Evolutionary conservation across 53 echinoderm and acorn worm genomes (phyloP).

Genomic region (Holothuria leucospilota): DNA sequence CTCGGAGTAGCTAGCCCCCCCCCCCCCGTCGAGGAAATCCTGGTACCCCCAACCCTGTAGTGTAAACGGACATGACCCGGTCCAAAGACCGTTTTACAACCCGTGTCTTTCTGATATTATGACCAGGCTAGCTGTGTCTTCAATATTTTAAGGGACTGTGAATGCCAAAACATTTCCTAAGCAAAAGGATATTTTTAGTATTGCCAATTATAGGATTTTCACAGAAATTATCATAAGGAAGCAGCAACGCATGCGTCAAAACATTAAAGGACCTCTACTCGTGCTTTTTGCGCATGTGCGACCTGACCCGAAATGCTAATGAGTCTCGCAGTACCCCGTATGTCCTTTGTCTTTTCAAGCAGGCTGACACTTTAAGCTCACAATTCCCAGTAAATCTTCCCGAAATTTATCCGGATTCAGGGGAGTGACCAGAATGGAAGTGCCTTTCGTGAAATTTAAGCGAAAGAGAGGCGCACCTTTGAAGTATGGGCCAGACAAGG

Average conservation of each 20-base stretch:
- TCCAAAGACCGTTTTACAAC: no score
- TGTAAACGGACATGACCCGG: no score
- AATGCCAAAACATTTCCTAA: no score
- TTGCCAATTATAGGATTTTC: neutral
- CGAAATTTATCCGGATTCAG: no score
- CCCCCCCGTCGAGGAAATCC: no score
- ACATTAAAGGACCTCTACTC: conserved; percentile 44
- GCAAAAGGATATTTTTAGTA: neutral
- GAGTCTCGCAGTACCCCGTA: conserved; percentile 50
- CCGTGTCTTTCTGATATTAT: no score
- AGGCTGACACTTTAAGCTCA: conserved; percentile 46
- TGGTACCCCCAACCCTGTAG: no score
- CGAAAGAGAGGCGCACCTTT: conserved; percentile 41
- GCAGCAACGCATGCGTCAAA: neutral
- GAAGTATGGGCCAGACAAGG: conserved; percentile 43
- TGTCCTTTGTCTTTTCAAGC: conserved; percentile 28
- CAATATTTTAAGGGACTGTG: no score
- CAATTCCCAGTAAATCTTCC: no score
- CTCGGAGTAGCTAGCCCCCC: no score
- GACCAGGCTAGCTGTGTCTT: no score
- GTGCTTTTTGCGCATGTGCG: conserved; percentile 48
- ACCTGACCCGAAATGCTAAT: conserved; percentile 57
- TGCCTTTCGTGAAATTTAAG: conserved; percentile 32
- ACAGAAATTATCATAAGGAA: neutral
- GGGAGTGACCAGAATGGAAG: conserved; percentile 23